These are phyloP conservation scores for Petrophora chlorosata DNA, from an alignment of 2,888 invertebrate genomes.

Conservation along the genomic window DNA sequence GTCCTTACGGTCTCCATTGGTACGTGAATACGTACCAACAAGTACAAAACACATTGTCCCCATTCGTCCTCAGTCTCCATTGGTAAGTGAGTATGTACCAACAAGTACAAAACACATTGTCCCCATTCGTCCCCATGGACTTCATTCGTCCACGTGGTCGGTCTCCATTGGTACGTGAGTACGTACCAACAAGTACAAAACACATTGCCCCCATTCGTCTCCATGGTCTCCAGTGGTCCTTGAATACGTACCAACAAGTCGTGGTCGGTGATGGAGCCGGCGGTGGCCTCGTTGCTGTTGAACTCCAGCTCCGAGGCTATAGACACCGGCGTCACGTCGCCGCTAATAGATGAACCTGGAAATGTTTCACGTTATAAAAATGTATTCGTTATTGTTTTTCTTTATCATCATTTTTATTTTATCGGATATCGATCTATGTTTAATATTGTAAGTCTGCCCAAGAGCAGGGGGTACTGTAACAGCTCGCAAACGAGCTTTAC, in stretches of 20 bases:
- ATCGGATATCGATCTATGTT: too few species aligned
- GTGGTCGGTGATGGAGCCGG: slow-evolving; percentile 85
- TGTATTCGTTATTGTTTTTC: background rate
- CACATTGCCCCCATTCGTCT: background rate
- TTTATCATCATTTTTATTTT: too few species aligned
- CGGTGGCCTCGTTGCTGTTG: slow-evolving; percentile 87
- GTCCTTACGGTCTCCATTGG: too few species aligned
- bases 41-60: too few species aligned
- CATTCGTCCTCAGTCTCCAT: too few species aligned
- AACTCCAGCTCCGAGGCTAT: slow-evolving; percentile 85
- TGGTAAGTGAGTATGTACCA: too few species aligned
- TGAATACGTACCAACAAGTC: slow-evolving; percentile 75
- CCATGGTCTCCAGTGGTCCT: background rate
- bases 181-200: background rate
- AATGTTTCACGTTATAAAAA: background rate
- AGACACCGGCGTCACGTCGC: slow-evolving; percentile 88
- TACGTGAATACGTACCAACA: too few species aligned
- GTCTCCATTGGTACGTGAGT: background rate
- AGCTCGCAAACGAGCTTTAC: too few species aligned
- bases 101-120: too few species aligned
- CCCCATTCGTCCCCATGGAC: too few species aligned
- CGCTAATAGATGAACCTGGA: slow-evolving; percentile 83
- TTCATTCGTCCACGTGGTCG: background rate
- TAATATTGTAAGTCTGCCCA: too few species aligned
- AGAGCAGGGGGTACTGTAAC: too few species aligned